These are phyloP conservation scores for Epizoanthus fatuus DNA, from an alignment of 92 coral and sea anemone species.

Conservation along the genomic window DNA sequence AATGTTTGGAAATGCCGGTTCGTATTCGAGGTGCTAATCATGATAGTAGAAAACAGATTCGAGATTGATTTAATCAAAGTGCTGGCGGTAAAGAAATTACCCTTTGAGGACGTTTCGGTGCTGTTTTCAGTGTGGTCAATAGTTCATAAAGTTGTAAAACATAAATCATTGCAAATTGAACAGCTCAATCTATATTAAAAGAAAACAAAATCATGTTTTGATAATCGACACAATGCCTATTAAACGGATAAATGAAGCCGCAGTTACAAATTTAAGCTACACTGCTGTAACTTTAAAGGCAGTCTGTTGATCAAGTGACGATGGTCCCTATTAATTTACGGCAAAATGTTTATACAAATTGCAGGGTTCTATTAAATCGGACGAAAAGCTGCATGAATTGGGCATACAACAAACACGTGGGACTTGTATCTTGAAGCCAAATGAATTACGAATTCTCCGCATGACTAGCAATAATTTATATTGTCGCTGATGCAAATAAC, in stretches of 20 bases:
- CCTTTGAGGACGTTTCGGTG: background rate
- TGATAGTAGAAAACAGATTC: background rate
- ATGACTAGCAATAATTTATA: conserved; percentile 29
- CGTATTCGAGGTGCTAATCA: background rate
- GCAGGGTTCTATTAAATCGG: background rate
- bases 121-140: background rate
- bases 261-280: conserved; percentile 8
- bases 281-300: conserved; percentile 29
- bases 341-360: conserved; percentile 10
- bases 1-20: background rate
- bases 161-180: conserved; percentile 41
- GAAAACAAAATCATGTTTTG: conserved; percentile 25
- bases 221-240: conserved; percentile 29
- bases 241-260: conserved; percentile 45
- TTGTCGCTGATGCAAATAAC: conserved; percentile 13
- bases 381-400: conserved; percentile 1
- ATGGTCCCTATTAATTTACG: background rate
- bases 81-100: background rate
- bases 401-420: conserved; percentile 44
- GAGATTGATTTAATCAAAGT: too few species aligned
- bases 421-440: conserved; percentile 33
- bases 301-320: conserved; percentile 10
- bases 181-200: conserved; percentile 41
- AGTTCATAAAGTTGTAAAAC: conserved; percentile 29
- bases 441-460: conserved; percentile 42